phyloP scores from a whole-genome alignment of 2,113 vertebrate genomes.

The Martes martes region DNA sequence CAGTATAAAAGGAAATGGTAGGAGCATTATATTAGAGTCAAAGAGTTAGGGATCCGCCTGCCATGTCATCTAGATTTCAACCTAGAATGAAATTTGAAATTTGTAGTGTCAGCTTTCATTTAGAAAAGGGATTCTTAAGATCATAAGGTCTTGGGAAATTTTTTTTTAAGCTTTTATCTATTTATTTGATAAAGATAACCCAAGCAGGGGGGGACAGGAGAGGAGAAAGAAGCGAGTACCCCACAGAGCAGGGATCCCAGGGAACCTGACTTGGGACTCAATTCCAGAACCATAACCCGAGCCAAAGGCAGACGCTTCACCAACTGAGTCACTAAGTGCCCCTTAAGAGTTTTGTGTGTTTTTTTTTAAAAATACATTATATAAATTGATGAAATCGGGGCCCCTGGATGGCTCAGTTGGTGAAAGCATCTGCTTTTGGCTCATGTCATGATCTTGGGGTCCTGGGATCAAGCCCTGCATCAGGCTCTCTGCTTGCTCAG shows the following conservation, averaged over 20 bases:
- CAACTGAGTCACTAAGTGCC: too few relatives aligned
- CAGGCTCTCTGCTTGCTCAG: not conserved
- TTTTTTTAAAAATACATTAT: not conserved
- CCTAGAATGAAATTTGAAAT: not conserved
- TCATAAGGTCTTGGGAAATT: not conserved
- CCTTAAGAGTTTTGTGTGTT: too few relatives aligned
- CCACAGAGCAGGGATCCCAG: too few relatives aligned
- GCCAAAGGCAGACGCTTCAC: too few relatives aligned
- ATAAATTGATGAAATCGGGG: not conserved
- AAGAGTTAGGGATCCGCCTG: not conserved
- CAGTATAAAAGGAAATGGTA: not conserved
- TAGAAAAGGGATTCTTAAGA: not conserved
- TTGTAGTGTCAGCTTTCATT: not conserved
- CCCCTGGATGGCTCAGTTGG: not conserved
- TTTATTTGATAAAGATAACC: too few relatives aligned
- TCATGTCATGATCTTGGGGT: not conserved
- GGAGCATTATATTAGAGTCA: not conserved
- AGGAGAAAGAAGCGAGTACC: too few relatives aligned
- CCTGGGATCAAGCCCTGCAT: not conserved
- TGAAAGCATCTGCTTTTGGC: not conserved
- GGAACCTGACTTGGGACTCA: too few relatives aligned
- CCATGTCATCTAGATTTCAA: constrained; percentile 18
- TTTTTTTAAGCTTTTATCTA: not conserved
- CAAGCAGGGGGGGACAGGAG: too few relatives aligned
- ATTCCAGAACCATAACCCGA: too few relatives aligned